These are phyloP conservation scores for Suillia variegata DNA, from an alignment of 2,888 invertebrate genomes.

Conservation along the genomic window DNA sequence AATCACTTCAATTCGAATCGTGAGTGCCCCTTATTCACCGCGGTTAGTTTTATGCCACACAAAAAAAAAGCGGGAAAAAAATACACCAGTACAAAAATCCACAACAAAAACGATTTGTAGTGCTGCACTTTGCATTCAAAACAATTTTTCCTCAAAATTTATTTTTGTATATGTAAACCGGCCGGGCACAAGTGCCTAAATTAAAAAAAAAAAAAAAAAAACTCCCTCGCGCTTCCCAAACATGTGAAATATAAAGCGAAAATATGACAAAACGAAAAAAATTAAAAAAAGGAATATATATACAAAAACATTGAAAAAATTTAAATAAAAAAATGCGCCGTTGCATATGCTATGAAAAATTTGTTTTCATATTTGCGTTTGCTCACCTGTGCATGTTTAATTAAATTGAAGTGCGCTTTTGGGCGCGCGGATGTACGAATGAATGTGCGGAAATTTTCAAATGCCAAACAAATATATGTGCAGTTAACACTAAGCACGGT, in stretches of 20 bases:
- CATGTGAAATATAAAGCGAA: conserved; percentile 2
- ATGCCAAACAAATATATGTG: no score
- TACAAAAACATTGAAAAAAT: neutral
- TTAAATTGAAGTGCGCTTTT: conserved; percentile 40
- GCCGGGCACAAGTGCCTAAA: conserved; percentile 21
- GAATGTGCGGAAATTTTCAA: no score
- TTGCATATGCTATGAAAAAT: conserved; percentile 26
- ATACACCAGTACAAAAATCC: no score
- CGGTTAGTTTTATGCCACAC: no score
- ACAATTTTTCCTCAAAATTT: conserved; percentile 16
- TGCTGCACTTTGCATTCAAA: no score
- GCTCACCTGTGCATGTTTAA: conserved; percentile 55
- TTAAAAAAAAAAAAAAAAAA: no score
- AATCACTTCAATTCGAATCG: neutral
- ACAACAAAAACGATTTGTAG: no score
- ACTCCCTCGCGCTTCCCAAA: no score
- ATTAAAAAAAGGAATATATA: neutral
- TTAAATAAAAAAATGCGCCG: conserved; percentile 15
- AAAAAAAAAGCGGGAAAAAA: no score
- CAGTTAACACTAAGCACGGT: no score
- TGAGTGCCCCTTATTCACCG: neutral
- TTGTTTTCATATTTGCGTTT: conserved; percentile 51
- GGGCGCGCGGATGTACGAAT: conserved; percentile 14
- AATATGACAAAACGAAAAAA: neutral
- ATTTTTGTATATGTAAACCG: neutral